Evolutionary conservation across 1,140 invertebrate species (phyloP), one percentile per base, ranked within the genome.

Genomic region (Mamestra configurata): DNA sequence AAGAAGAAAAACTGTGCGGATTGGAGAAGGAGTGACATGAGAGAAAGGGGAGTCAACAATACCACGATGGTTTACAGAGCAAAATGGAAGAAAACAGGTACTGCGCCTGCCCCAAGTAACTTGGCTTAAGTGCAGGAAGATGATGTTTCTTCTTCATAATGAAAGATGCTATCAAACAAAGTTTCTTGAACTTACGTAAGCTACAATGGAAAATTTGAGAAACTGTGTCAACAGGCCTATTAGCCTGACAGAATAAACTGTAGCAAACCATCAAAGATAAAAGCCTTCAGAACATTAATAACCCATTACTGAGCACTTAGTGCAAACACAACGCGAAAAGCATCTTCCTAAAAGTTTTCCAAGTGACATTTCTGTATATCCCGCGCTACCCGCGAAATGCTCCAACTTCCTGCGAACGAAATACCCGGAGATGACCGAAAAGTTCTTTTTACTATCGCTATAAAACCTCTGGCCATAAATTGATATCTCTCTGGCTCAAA

Each of bases 391-490:
- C 57, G 59, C 75, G 75, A 40, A 66, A 66, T 53, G 43, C 43
- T 49, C 20, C 40, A 77, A 77, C 43, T 77, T 77, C 22, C 5
- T 1, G 5, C 27, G 46, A 49, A 49, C 61, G 15, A 79, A 79
- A 79, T 53, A 79, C 71, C 18, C 35, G 18, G 35, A 55, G 40
- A 76, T 68, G 79, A 68, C 72, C 64, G 51, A 68, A 76, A 80
- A 77, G 72, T 80, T 80, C 61, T 76, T 80, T 80, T 80, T 77
- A 80, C 79, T 80, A 70, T 80, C 22, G 35, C 51, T 22, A 76
- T 76, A 77, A 80, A 80, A 70, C 79, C 55, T 73, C 31, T 15
- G 20, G 55, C 53, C 80, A 81, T 81, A 81, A 81, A 81, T 81
- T 81, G 75, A 83, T 80, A 83, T 79, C 75, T 77, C 43, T 66